Base-by-base conservation (phyloP, 92 coral and sea anemone species). In the Actinostola sp. region DNA sequence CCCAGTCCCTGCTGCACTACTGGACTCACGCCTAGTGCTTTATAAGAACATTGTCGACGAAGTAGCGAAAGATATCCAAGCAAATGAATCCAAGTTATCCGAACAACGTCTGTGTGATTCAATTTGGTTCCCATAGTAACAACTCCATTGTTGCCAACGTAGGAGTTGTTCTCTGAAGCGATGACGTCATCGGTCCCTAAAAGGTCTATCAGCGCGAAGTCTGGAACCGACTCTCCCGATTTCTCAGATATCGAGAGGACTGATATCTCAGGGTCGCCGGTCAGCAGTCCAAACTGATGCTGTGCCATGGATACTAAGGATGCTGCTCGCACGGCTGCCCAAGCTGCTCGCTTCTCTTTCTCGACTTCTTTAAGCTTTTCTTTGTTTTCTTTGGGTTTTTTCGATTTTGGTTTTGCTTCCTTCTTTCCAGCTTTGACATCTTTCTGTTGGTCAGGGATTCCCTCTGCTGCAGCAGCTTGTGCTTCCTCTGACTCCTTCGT, bases 21-120 rank as follows among this genome's bases (percentile, higher is more conserved):
- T 28, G 66, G 57, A 21, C 20, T 50, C 50, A 89, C 90, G 5
- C 98, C 98, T 38, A 94, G 90, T 7, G 98, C 85, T 44, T 87
- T 71, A 71, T 94, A 94, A 71, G 94, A 88, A 69, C 96, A 84
- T 71, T 94, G 98, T 14, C 98, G 95, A 51, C 96, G 97, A 13
- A 94, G 92, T 20, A 87, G 80, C 33, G 89, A 77, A 23, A 85
- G 77, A 63, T 94, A 87, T n/a, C 97, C 87, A 52, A 94, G 90
- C 28, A 94, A 75, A 81, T 94, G 97, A 36, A 88, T 82, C 98
- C 98, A 94, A 0, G 98, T 91, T 20, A 94, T 74, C 73, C 82
- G 94, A 19, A 94, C 97, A 13, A 58, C 78, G 55, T 94, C 88
- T 15, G 92, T 78, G 51, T 63, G 71, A 70, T 86, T 94, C 5